These are phyloP conservation scores for Mylabris phalerata DNA, from an alignment of 1,140 invertebrate species.

Conservation along the genomic window DNA sequence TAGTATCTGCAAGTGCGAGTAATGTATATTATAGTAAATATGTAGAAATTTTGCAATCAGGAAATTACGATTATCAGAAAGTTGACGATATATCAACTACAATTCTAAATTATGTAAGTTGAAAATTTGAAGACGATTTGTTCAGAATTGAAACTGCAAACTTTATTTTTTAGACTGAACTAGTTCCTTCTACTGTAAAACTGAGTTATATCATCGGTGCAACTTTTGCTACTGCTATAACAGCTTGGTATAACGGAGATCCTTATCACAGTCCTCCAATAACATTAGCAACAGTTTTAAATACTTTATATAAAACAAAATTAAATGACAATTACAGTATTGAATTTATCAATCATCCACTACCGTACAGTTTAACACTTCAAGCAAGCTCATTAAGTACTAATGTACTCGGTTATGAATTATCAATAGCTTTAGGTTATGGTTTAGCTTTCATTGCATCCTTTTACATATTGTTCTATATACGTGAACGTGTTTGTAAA, in stretches of 20 bases:
- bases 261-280: constrained; percentile 55
- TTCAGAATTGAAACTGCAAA: too few relatives aligned
- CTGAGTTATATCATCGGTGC: constrained; percentile 44
- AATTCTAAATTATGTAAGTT: constrained; percentile 1
- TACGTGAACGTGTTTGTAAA: constrained; percentile 50
- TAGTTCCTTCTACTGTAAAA: constrained; percentile 38
- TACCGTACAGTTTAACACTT: constrained; percentile 45
- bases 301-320: background rate
- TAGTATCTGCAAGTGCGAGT: constrained; percentile 22
- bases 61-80: background rate
- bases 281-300: constrained; percentile 20
- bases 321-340: constrained; percentile 46
- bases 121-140: too few relatives aligned
- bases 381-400: constrained; percentile 35
- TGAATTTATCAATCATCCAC: constrained; percentile 57
- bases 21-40: background rate
- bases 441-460: constrained; percentile 66
- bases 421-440: constrained; percentile 58
- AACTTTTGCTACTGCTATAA: constrained; percentile 29
- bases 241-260: constrained; percentile 56
- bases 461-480: constrained; percentile 66
- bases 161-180: too few relatives aligned
- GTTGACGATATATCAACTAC: background rate
- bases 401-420: constrained; percentile 55
- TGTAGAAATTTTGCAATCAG: background rate